Base-by-base conservation (phyloP, 2,113 vertebrate species). In the Arenaria interpres region DNA sequence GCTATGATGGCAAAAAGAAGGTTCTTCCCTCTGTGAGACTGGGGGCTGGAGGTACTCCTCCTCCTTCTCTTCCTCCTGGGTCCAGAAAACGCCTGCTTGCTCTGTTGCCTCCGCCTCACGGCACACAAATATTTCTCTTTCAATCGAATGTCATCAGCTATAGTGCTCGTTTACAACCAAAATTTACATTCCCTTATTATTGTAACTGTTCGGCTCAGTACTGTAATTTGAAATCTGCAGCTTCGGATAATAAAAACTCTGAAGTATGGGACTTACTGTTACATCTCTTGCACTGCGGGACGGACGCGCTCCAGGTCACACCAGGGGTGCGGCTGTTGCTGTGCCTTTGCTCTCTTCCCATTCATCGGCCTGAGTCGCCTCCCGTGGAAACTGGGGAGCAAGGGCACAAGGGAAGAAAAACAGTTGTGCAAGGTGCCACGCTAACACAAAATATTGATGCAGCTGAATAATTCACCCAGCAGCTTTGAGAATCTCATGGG, bases 391-490 rank as follows among this genome's bases (percentile, higher is more conserved):
- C 56, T 10, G 25, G 24, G 64, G 46, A 80, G 41, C 62, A 67
- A 50, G 60, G 87, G 28, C 53, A 85, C 24, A 4, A 10, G 33
- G 45, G 67, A 88, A 3, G 13, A 35, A 73, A 66, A 90, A 71
- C 3, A 2, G 16, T 35, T 33, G 32, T 51, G 64, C 68, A 77
- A 81, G 68, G 79, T 89, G 73, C 51, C 72, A 71, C 5, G 10
- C 68, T 67, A 86, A 78, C 79, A 92, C 63, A 74, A 71, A 71
- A 77, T 30, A 68, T 19, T 62, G 78, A 62, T 62, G 72, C 72
- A 89, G 83, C 68, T 93, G 80, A 51, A 60, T 87, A 96, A 90
- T 71, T 93, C 76, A 95, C 48, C 30, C 74, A 82, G 73, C 43
- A 94, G 53, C 53, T 94, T 73, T 83, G 45, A 37, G 78, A 93